These are phyloP conservation scores for Charadrius vociferus DNA, from an alignment of 2,113 vertebrate genomes.

Conservation along the genomic window DNA sequence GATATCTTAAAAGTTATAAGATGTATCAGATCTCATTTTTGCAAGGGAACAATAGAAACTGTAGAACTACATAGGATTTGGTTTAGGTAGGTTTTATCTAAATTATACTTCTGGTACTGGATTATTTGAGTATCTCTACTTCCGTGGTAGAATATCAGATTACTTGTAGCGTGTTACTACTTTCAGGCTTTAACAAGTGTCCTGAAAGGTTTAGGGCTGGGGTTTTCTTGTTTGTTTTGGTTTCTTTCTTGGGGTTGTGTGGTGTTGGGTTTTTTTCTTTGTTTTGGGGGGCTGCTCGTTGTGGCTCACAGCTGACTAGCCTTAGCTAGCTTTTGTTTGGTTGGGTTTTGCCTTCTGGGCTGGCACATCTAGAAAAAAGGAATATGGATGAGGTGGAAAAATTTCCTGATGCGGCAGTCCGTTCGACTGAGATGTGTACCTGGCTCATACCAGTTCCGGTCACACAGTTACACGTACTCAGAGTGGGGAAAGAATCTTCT, in stretches of 20 bases:
- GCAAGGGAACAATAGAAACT: background rate
- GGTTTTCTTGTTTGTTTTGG: background rate
- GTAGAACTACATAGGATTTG: background rate
- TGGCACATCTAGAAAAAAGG: background rate
- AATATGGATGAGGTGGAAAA: background rate
- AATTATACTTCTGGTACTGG: background rate
- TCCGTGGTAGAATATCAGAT: background rate
- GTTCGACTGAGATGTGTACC: background rate
- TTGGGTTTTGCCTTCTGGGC: background rate
- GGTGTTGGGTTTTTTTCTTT: background rate
- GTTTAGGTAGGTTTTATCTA: background rate
- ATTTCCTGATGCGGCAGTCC: background rate
- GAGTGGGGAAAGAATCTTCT: background rate
- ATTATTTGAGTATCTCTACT: background rate
- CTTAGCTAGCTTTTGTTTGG: background rate
- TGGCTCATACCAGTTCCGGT: background rate
- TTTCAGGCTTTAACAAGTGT: background rate
- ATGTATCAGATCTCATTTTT: background rate
- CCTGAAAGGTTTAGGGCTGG: background rate
- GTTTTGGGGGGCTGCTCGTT: background rate
- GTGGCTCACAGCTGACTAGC: background rate
- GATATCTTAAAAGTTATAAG: background rate
- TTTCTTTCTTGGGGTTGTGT: background rate
- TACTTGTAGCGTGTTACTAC: background rate
- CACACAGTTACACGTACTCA: background rate